phyloP scores from a whole-genome alignment of 1,140 invertebrate genomes.

The Glossosoma conforme region DNA sequence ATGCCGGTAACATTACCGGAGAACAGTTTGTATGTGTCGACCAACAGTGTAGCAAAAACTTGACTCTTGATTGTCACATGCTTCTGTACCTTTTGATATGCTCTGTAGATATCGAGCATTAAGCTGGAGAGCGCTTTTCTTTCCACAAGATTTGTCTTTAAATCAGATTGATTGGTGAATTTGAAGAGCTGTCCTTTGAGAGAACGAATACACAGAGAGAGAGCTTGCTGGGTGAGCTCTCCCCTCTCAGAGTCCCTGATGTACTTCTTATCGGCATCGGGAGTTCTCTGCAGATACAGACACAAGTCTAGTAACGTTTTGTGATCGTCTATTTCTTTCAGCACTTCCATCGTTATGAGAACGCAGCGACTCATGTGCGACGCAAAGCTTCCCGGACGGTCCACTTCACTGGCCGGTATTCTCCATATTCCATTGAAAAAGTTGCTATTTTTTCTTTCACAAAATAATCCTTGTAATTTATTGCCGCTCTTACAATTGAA shows the following conservation, averaged over 20 bases:
- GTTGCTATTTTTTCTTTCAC: constrained; percentile 76
- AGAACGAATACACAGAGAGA: constrained; percentile 62
- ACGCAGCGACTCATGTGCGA: constrained; percentile 86
- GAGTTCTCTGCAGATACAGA: constrained; percentile 69
- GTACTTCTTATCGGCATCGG: constrained; percentile 82
- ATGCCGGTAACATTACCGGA: constrained; percentile 33
- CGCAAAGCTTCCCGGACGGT: constrained; percentile 85
- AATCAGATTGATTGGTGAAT: constrained; percentile 43
- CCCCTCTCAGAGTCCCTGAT: constrained; percentile 74
- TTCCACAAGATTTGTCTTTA: constrained; percentile 43
- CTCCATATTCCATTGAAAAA: constrained; percentile 94
- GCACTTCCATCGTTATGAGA: constrained; percentile 72
- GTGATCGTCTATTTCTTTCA: constrained; percentile 74
- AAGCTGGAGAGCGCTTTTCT: constrained; percentile 45
- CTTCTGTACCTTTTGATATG: constrained; percentile 59
- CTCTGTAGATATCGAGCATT: constrained; percentile 58
- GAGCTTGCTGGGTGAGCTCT: constrained; percentile 68
- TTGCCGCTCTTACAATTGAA: constrained; percentile 58
- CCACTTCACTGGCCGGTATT: constrained; percentile 84
- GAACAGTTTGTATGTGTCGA: constrained; percentile 56
- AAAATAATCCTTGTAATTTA: constrained; percentile 75
- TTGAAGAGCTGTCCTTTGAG: constrained; percentile 48
- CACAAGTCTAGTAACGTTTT: constrained; percentile 76
- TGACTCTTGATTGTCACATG: constrained; percentile 52
- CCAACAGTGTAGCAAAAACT: constrained; percentile 53